These are phyloP conservation scores for Hydrotaea diabolus DNA, from an alignment of 2,888 invertebrate genomes.

Conservation along the genomic window DNA sequence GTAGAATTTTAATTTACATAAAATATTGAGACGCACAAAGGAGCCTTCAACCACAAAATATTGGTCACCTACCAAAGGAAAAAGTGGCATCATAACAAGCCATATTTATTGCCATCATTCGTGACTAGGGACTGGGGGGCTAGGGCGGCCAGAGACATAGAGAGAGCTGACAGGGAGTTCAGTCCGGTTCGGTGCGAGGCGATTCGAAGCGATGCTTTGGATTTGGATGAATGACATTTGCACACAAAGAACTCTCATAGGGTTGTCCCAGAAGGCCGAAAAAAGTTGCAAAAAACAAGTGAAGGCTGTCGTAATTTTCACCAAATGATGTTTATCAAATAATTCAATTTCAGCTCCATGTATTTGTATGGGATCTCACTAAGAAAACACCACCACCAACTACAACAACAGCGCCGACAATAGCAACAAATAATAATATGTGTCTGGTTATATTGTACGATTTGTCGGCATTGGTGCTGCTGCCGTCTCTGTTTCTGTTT, in stretches of 20 bases:
- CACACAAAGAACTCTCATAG: constrained; percentile 17
- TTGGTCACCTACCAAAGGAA: neutral
- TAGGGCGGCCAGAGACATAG: neutral
- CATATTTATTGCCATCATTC: constrained; percentile 59
- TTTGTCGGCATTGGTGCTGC: neutral
- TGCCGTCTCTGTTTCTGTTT: constrained; percentile 23
- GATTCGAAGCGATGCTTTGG: neutral
- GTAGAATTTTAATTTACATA: constrained; percentile 21
- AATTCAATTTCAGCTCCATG: constrained; percentile 75
- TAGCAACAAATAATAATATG: constrained; percentile 36
- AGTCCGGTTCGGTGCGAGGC: too few relatives aligned
- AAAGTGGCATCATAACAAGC: neutral
- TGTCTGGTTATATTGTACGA: constrained; percentile 35
- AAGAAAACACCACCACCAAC: constrained; percentile 28
- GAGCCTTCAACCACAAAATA: neutral
- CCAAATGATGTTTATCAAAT: constrained; percentile 79
- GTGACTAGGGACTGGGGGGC: too few relatives aligned
- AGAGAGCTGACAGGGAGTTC: neutral
- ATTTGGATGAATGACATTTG: constrained; percentile 47
- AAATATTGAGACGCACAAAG: constrained; percentile 19
- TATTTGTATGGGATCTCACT: neutral
- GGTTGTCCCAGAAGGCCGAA: constrained; percentile 38
- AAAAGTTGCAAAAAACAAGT: constrained; percentile 45
- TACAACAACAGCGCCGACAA: constrained; percentile 24
- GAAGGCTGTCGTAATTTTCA: constrained; percentile 73